Evolutionary conservation across 2,113 vertebrate species (phyloP).

Genomic region (Cisticola juncidis): DNA sequence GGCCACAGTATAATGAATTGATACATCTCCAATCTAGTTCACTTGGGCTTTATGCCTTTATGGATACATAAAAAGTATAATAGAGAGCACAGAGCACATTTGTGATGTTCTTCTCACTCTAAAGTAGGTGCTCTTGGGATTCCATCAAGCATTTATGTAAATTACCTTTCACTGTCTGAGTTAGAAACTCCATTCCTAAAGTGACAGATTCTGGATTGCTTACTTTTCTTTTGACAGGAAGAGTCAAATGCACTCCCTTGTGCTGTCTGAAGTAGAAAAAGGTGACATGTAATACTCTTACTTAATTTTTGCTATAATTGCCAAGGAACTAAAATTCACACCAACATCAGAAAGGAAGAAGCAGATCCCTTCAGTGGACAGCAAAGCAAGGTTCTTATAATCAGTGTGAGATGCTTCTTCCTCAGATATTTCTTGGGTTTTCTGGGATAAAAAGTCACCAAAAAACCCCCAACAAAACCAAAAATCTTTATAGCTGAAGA

Average conservation of each 20-base stretch:
- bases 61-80: background rate
- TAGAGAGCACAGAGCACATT: background rate
- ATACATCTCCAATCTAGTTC: background rate
- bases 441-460: background rate
- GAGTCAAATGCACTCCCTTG: background rate
- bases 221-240: background rate
- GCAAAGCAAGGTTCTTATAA: background rate
- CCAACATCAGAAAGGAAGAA: background rate
- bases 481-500: background rate
- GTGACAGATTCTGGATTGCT: background rate
- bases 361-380: background rate
- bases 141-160: background rate
- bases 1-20: background rate
- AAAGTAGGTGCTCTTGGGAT: background rate
- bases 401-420: background rate
- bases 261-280: background rate
- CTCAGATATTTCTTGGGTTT: background rate
- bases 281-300: accelerated
- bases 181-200: background rate
- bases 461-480: background rate
- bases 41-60: background rate
- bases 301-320: background rate
- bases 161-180: background rate
- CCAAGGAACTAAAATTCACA: background rate
- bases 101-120: background rate